Evolutionary conservation across 2,113 vertebrate species (phyloP), one percentile per base, ranked within the genome.

Genomic region (zebrafish (Danio rerio)): DNA sequence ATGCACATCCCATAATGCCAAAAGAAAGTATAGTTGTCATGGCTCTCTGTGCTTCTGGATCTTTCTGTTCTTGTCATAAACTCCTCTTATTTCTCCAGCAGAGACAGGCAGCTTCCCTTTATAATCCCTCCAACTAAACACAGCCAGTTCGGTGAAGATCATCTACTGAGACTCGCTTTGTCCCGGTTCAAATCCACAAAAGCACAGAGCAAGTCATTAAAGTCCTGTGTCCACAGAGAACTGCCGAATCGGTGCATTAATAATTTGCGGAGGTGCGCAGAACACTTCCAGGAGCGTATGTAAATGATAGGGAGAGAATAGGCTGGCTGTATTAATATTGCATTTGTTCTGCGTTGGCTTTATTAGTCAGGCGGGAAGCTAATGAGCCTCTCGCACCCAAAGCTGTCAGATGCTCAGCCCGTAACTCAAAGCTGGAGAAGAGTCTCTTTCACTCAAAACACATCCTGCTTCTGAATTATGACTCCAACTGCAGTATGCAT

Each of bases 381-480:
- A 91, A 91, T 90, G 84, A 92, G 88, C 85, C 87, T 87, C 85
- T 83, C 83, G 86, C 85, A 87, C 81, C 89, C 85, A 84, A 84
- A 89, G 78, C 66, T 89, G 90, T 92, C 92, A 93, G 91, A 91
- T 90, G 91, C 92, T 89, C 79, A 90, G 90, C 80, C 82, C 7
- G 69, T 47, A 42, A n/a, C 52, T 56, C 52, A 31, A 56, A 12
- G 53, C 58, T 47, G 10, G 63, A 71, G 68, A 73, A 70, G 58
- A 83, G 45, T 77, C 69, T 59, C 78, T 81, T 78, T 74, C 72
- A 77, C 72, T 56, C 73, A 56, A 70, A 66, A 56, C 72, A 47
- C 68, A 61, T 59, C 56, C 73, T 47, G 73, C 56, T 61, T 59
- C 56, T 59, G 10, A 45, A 77, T 63, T 63, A 63, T 63, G 47